These are phyloP conservation scores for Panthera tigris DNA, from an alignment of 2,113 vertebrate species.

Conservation along the genomic window DNA sequence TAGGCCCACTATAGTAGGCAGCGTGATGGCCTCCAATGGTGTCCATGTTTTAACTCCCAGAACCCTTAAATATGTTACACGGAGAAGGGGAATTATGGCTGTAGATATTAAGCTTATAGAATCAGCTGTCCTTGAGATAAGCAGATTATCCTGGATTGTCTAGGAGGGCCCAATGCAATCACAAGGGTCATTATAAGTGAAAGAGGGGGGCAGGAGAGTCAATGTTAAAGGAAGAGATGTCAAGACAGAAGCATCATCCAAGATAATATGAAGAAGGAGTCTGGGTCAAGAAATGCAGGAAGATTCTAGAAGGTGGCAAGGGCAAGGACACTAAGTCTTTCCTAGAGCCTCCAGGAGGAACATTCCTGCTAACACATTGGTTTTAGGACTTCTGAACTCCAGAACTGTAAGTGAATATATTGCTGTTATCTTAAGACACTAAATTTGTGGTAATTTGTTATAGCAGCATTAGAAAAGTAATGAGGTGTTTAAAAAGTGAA, in stretches of 20 bases:
- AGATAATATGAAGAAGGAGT: not conserved
- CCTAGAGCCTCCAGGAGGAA: not conserved
- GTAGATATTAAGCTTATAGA: not conserved
- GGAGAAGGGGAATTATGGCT: not conserved
- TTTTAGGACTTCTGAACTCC: not conserved
- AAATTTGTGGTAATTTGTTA: not conserved
- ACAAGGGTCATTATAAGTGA: not conserved
- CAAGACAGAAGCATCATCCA: not conserved
- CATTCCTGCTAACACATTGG: not conserved
- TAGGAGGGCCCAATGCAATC: not conserved
- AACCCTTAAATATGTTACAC: not conserved
- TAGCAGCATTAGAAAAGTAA: not conserved
- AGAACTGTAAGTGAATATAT: not conserved
- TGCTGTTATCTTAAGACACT: not conserved
- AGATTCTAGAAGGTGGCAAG: not conserved
- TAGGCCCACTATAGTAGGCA: no score
- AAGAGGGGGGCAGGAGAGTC: not conserved
- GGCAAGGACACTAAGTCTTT: not conserved
- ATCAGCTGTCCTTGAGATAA: not conserved
- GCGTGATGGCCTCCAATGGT: not conserved
- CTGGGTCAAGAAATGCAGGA: not conserved
- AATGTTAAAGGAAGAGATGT: not conserved
- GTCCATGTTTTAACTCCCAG: not conserved
- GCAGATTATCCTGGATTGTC: not conserved
- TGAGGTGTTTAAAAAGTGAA: not conserved